These are phyloP conservation scores for Beroe forskalii DNA, from an alignment of 37 sponge, comb jelly and placozoan genomes.

Conservation along the genomic window DNA sequence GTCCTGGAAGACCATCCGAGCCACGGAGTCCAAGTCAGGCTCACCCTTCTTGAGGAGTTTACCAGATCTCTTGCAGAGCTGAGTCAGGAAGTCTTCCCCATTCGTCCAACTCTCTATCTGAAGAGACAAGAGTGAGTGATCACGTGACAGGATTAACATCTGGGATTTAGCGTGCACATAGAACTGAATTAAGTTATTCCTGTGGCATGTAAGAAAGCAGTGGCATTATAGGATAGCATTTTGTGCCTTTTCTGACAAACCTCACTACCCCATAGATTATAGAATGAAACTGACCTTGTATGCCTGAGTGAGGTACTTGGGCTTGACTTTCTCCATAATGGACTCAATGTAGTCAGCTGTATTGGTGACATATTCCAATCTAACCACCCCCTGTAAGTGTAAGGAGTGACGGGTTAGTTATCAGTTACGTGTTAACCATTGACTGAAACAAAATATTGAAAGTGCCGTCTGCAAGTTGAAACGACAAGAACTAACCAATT, in stretches of 20 bases:
- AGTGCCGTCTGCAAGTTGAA: too few species aligned
- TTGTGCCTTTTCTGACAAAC: too few species aligned
- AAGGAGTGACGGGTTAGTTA: too few species aligned
- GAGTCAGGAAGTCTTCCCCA: constrained; percentile 82
- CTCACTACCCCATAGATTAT: too few species aligned
- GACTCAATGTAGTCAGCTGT: constrained; percentile 86
- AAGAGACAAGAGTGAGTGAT: too few species aligned
- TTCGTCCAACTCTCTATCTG: constrained; percentile 76
- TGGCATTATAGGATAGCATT: too few species aligned
- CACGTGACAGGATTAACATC: neutral
- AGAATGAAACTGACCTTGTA: constrained; percentile 68
- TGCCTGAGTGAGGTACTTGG: constrained; percentile 80
- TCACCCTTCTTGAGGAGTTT: constrained; percentile 93
- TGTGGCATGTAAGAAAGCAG: neutral
- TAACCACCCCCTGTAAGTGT: constrained; percentile 71
- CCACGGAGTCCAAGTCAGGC: constrained; percentile 84
- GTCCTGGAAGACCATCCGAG: constrained; percentile 92
- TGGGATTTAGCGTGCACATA: too few species aligned
- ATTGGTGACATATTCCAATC: constrained; percentile 89
- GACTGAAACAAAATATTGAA: too few species aligned
- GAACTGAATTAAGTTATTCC: neutral
- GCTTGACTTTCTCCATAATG: constrained; percentile 82
- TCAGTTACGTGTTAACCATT: too few species aligned
- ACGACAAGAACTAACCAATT: too few species aligned
- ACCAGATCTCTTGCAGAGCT: constrained; percentile 75